Conservation (phyloP, 2,113 vertebrate species). For the Channa argus region DNA sequence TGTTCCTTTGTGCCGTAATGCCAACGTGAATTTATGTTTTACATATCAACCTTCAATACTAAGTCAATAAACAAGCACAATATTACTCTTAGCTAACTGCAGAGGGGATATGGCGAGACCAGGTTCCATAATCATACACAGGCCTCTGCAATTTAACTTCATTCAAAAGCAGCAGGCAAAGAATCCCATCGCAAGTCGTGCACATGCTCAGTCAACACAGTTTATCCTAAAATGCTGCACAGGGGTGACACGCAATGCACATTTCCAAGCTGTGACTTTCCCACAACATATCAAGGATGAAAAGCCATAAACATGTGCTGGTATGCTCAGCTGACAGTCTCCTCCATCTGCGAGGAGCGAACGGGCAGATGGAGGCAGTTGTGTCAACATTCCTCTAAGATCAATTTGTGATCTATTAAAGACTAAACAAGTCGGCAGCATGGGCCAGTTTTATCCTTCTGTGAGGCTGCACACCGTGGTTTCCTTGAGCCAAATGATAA, state of each 20-base stretch:
- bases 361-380: conserved; percentile 69
- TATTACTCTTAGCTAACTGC: conserved; percentile 4
- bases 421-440: not conserved
- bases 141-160: conserved; percentile 2
- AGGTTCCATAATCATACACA: conserved; percentile 21
- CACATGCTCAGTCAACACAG: conserved; percentile 33
- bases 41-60: conserved; percentile 28
- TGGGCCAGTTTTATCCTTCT: too few relatives aligned
- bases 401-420: not conserved
- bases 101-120: conserved; percentile 11
- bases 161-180: conserved; percentile 16
- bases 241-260: conserved; percentile 16
- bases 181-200: conserved; percentile 26
- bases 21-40: conserved; percentile 34
- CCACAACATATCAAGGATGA: conserved; percentile 61
- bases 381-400: conserved; percentile 64
- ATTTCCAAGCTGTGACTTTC: conserved; percentile 53
- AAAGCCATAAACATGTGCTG: conserved; percentile 55
- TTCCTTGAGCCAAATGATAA: not conserved
- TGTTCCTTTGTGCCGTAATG: conserved; percentile 26
- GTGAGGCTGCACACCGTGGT: too few relatives aligned
- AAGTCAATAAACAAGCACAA: conserved; percentile 26
- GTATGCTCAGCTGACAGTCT: conserved; percentile 56
- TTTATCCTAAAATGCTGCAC: conserved; percentile 23
- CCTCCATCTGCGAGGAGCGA: conserved; percentile 55